Base-by-base conservation (phyloP, 2,888 invertebrate species). In the Tetramorium bicarinatum region DNA sequence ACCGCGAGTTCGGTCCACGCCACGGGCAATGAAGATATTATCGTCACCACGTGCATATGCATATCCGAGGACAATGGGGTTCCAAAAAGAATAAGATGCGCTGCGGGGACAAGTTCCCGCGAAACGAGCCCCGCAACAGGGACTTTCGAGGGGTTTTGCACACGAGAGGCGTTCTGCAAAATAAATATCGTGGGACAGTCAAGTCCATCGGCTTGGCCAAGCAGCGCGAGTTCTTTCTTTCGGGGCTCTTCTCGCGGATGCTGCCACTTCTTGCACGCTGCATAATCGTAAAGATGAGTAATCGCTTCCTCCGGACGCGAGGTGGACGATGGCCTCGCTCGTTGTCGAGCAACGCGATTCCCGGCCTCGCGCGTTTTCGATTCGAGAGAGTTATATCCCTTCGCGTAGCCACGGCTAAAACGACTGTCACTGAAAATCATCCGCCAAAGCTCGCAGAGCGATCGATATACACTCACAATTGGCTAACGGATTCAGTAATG, bases 251-350 rank as follows among this genome's bases (percentile, higher is more conserved):
- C 86, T 82, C 86, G 85, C 86, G 85, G 67, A 79, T 77, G 69
- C 77, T 72, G 82, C 52, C 74, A 34, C 77, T 75, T 86, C 84
- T 75, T 56, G 75, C 81, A 56, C 84, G 84, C 54, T 64, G 80
- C 41, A 72, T 84, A 81, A 85, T 85, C 82, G 82, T 85, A 86
- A 86, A 86, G 82, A 86, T 86, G 84, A 84, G 81, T 86, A 86
- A 86, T 85, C 85, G 82, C 67, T 85, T 85, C 84, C 86, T 85
- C 85, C 86, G 85, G 85, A 76, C 54, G 71, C 71, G 54, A 76
- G 76, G 54, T 76, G 80, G 75, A 84, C 66, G 76, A 74, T 64
- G 69, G 71, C 38, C 54, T 34, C 34, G 49, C 64, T 72, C 61
- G 41, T 49, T 25, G 72, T 52, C 62, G 75, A 25, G 59, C 59